These are phyloP conservation scores for Ictalurus punctatus DNA, from an alignment of 2,113 vertebrate species.

Conservation along the genomic window DNA sequence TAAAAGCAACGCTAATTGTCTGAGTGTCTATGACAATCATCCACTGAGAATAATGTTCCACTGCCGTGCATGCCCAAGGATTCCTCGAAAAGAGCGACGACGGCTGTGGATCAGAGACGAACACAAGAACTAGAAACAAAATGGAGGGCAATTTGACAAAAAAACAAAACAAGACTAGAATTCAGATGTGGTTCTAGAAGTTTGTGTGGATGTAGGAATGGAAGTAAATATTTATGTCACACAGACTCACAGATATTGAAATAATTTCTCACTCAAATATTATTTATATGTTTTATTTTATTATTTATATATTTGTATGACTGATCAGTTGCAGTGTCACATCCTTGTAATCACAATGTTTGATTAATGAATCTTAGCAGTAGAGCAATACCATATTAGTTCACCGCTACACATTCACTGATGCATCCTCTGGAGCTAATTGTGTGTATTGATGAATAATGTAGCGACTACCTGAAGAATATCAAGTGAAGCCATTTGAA, in stretches of 20 bases:
- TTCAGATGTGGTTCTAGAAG: background rate
- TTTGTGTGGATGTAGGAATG: background rate
- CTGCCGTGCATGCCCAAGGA: background rate
- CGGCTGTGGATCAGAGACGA: background rate
- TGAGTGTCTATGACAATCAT: conserved; percentile 31
- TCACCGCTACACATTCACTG: conserved; percentile 32
- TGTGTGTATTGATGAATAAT: conserved; percentile 36
- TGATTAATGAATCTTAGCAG: conserved; percentile 28
- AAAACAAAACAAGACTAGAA: background rate
- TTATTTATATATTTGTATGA: no score
- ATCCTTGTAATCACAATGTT: background rate
- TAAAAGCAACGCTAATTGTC: conserved; percentile 46
- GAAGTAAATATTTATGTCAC: conserved; percentile 12
- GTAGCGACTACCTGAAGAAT: conserved; percentile 22
- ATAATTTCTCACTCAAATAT: background rate
- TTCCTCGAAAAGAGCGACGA: conserved; percentile 3
- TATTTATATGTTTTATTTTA: background rate
- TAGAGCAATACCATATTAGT: conserved; percentile 6
- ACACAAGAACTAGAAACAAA: conserved; percentile 9
- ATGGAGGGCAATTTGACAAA: background rate
- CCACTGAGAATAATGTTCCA: conserved; percentile 15
- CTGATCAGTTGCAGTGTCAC: background rate
- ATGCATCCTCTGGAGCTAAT: conserved; percentile 31
- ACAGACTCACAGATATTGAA: conserved; percentile 1
- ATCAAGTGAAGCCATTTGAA: conserved; percentile 28